Evolutionary conservation across 2,888 invertebrate species (phyloP).

Genomic region (Spicauda simplicius): DNA sequence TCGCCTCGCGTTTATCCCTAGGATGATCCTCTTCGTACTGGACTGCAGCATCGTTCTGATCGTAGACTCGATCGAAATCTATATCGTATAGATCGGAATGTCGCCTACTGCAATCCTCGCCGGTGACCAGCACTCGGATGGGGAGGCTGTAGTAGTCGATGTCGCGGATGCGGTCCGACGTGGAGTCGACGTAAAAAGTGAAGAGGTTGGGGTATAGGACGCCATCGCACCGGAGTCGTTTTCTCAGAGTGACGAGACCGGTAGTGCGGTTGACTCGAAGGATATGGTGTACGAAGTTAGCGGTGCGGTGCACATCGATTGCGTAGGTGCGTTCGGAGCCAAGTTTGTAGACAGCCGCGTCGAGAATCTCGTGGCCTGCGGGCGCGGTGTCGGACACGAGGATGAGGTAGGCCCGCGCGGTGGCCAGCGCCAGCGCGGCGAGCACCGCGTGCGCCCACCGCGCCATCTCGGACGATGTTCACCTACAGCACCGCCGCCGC

Average conservation of each 20-base stretch:
- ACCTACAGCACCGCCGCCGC: constrained; percentile 76
- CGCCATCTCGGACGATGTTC: constrained; percentile 59
- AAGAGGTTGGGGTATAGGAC: constrained; percentile 93
- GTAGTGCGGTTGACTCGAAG: constrained; percentile 90
- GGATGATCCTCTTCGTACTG: constrained; percentile 73
- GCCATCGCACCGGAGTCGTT: constrained; percentile 91
- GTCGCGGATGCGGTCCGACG: constrained; percentile 90
- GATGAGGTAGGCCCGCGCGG: constrained; percentile 81
- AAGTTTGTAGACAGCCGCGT: constrained; percentile 91
- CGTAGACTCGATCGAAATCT: constrained; percentile 84
- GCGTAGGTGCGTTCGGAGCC: constrained; percentile 92
- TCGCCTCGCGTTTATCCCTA: constrained; percentile 71
- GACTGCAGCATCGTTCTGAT: constrained; percentile 74
- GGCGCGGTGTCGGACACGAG: constrained; percentile 85
- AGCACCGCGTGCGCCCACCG: constrained; percentile 63
- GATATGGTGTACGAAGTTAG: constrained; percentile 92
- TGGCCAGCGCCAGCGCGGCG: constrained; percentile 59
- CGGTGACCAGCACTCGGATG: constrained; percentile 89
- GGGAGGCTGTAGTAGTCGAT: constrained; percentile 94
- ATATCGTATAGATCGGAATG: constrained; percentile 86
- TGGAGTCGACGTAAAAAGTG: constrained; percentile 94
- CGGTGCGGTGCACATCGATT: constrained; percentile 92
- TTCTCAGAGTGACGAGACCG: constrained; percentile 90
- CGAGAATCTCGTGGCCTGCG: constrained; percentile 89
- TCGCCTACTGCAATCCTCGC: constrained; percentile 88